Base-by-base conservation (phyloP, 2,113 vertebrate species). In the Atlantisia rogersi region DNA sequence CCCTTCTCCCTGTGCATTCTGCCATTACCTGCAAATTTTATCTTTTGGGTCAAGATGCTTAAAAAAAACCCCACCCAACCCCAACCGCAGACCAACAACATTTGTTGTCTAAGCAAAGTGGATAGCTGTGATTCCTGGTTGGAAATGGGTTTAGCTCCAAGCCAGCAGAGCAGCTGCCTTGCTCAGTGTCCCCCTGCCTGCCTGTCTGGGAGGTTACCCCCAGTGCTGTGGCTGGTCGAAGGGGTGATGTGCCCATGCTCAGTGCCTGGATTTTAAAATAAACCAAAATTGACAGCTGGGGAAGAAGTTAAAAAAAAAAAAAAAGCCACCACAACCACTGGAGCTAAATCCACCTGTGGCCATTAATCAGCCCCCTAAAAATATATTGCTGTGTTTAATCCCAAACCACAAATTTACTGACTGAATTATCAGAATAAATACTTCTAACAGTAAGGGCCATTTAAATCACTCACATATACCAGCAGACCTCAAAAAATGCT, bases 301-400 rank as follows among this genome's bases (percentile, higher is more conserved):
- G 52, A 46, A 46, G 44, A 46, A 48, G 21, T 20, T 22, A 22
- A 84, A 74, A 68, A 77, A 81, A 95, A 78, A 50, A 83, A 77
- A 71, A 76, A 81, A 94, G 69, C 69, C 73, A 32, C 88, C 15
- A 5, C 46, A 67, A 59, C 88, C 88, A n/a, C 92, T 75, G 83
- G 80, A 92, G 76, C 80, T 84, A 75, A 81, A 69, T 94, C 95
- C 94, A 94, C 92, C 95, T 95, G 92, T 82, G 95, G 39, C 91
- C 83, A 60, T 94, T 95, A 92, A 94, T 94, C 91, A 95, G 26
- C 12, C 39, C 73, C 81, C 86, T 95, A 92, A 96, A 94, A 95
- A 96, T 95, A 94, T 73, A 95, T 58, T 75, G 86, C 62, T n/a
- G 60, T 58, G 62, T 92, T 90, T 87, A 91, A 95, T 74, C 63